Percentiles rank a stretch among this genome's conserved stretches.
These are phyloP conservation scores for Charadrius vociferus DNA, from an alignment of 2,113 vertebrate species.

Conservation along the genomic window DNA sequence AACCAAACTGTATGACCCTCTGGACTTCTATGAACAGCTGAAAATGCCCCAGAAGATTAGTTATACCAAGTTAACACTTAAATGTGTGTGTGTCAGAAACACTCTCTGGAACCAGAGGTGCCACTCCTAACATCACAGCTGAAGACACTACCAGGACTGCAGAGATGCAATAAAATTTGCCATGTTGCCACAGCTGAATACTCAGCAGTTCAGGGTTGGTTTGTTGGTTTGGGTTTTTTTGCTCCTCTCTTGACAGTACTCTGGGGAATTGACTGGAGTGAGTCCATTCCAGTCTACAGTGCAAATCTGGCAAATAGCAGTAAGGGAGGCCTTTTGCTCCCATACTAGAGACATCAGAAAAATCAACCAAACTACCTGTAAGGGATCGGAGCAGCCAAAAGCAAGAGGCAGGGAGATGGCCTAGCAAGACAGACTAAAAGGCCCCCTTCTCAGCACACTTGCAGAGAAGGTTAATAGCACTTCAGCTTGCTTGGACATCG, in stretches of 20 bases:
- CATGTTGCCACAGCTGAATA: background rate
- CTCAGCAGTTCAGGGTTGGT: background rate
- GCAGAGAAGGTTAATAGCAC: background rate
- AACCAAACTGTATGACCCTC: background rate
- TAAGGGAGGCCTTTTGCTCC: background rate
- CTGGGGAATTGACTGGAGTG: background rate
- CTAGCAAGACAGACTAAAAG: background rate
- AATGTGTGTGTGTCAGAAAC: background rate
- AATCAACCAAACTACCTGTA: background rate
- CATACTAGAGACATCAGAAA: background rate
- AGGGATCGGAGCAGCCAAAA: background rate
- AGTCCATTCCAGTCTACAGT: background rate
- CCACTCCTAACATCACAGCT: background rate
- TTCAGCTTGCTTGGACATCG: background rate
- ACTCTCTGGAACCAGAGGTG: background rate
- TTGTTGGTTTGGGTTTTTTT: background rate
- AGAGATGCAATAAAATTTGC: background rate
- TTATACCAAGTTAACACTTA: background rate
- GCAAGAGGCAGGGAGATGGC: background rate
- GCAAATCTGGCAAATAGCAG: background rate
- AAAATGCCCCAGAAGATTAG: background rate
- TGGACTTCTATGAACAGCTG: background rate
- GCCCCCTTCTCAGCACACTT: background rate
- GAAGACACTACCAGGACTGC: background rate
- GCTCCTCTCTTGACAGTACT: background rate